These are phyloP conservation scores for Octopus sinensis DNA, from an alignment of 1,140 invertebrate genomes.

Conservation along the genomic window DNA sequence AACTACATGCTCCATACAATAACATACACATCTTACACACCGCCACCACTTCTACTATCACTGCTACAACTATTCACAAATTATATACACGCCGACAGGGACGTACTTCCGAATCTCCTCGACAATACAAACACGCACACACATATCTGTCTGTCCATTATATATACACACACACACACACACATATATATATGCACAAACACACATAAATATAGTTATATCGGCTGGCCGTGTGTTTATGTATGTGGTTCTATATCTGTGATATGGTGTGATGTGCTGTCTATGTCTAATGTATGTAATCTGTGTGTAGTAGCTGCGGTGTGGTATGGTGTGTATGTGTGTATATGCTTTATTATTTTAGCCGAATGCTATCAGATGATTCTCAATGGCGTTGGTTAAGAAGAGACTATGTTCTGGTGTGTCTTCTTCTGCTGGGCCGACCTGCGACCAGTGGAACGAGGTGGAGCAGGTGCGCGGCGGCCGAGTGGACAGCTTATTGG, in stretches of 20 bases:
- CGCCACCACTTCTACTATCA: not conserved
- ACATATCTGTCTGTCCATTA: too few species aligned
- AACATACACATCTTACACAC: not conserved
- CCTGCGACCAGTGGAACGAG: not conserved
- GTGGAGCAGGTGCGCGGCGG: not conserved
- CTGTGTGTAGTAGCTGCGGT: too few species aligned
- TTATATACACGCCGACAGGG: too few species aligned
- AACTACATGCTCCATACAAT: not conserved
- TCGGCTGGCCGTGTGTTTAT: not conserved
- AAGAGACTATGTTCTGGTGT: constrained; percentile 53
- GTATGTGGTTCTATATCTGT: too few species aligned
- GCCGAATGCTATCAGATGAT: constrained; percentile 45
- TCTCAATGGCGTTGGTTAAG: constrained; percentile 57
- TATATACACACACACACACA: too few species aligned
- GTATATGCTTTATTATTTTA: too few species aligned
- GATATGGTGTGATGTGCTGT: too few species aligned
- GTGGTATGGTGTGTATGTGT: too few species aligned
- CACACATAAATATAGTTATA: not conserved
- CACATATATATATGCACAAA: not conserved
- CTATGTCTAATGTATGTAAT: too few species aligned
- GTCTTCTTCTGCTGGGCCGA: constrained; percentile 22
- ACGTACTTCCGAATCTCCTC: too few species aligned
- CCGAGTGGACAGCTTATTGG: constrained; percentile 65
- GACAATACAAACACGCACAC: too few species aligned
- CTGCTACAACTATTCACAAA: not conserved